Percentiles rank a stretch among this genome's conserved stretches.
Conservation (phyloP, 2,113 vertebrate genomes). For the Irena cyanogastra region DNA sequence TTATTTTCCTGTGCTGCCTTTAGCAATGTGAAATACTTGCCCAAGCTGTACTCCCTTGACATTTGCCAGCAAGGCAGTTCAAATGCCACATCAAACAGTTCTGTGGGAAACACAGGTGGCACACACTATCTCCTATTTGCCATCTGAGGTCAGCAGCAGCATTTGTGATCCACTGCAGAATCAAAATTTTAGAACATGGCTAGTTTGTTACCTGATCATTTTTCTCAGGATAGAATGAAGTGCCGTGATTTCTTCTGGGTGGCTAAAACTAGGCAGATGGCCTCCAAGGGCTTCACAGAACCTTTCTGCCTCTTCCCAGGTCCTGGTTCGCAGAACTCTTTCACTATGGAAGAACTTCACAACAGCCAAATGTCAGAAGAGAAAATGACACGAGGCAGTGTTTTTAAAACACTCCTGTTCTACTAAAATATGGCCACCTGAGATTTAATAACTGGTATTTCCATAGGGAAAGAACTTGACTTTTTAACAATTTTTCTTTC, state of each 20-base stretch:
- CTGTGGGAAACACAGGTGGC: background rate
- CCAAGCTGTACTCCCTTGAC: background rate
- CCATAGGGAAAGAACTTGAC: background rate
- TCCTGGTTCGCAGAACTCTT: constrained; percentile 83
- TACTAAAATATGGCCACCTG: background rate
- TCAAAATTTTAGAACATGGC: background rate
- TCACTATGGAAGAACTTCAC: constrained; percentile 88
- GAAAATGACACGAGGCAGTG: background rate
- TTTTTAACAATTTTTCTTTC: background rate
- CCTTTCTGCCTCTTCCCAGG: constrained; percentile 91
- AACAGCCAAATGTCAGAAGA: background rate
- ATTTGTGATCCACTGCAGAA: background rate
- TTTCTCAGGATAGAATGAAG: constrained; percentile 78
- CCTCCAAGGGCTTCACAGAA: constrained; percentile 90
- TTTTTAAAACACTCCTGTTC: background rate
- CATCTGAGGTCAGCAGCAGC: background rate
- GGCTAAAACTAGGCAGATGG: constrained; percentile 85
- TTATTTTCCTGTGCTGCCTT: background rate
- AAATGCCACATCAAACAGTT: background rate
- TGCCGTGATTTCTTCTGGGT: constrained; percentile 72
- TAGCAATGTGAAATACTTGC: background rate
- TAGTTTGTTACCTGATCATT: constrained; percentile 79
- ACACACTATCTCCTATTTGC: background rate
- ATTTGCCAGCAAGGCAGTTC: constrained; percentile 31
- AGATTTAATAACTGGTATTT: background rate